Evolutionary conservation across 2,797 vertebrate genomes (phyloP).

Genomic region (Pangasius mekongensis): DNA sequence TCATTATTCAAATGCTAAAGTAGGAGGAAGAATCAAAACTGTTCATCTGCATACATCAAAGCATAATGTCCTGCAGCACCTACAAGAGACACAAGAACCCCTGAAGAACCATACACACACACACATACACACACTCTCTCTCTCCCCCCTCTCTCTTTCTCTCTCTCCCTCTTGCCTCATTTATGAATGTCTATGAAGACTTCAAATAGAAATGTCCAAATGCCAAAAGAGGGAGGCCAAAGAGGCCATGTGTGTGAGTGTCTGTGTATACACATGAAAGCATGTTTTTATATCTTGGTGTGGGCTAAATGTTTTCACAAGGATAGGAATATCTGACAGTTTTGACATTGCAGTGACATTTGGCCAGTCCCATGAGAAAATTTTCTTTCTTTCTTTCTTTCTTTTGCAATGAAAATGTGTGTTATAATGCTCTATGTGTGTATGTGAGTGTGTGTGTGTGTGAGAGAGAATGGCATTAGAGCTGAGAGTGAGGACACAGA

Average conservation of each 20-base stretch:
- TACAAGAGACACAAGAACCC: not conserved
- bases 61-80: constrained; percentile 8
- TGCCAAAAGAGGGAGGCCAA: not conserved
- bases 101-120: not conserved
- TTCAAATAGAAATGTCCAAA: constrained; percentile 7
- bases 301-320: not conserved
- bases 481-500: not conserved
- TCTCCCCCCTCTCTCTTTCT: not conserved
- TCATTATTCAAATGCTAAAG: constrained; percentile 8
- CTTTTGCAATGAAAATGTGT: not conserved
- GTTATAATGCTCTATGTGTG: not conserved
- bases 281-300: not conserved
- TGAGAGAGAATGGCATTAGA: not conserved
- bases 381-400: not conserved
- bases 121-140: not conserved
- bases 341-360: not conserved
- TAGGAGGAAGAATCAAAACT: not conserved
- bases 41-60: not conserved
- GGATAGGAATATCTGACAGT: not conserved
- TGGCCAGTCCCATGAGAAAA: not conserved
- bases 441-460: not conserved
- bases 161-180: not conserved
- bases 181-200: not conserved
- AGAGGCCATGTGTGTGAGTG: not conserved
- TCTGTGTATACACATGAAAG: not conserved